Percentiles rank a stretch among this genome's conserved stretches.
Conservation (phyloP, 2,888 invertebrate species). For the Odontothrips loti region DNA sequence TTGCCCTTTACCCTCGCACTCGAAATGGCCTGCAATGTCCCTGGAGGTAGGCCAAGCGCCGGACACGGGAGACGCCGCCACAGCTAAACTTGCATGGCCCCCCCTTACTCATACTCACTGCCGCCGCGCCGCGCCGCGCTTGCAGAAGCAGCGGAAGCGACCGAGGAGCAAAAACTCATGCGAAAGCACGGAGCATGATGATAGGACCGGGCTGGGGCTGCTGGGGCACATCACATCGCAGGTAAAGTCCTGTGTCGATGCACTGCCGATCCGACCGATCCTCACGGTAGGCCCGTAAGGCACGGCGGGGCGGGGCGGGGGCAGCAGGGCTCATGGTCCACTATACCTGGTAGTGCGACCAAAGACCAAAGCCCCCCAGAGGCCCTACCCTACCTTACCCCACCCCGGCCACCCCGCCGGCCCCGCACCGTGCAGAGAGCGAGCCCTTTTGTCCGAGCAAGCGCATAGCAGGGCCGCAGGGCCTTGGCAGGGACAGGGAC, state of each 20-base stretch:
- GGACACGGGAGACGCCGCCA: too few relatives aligned
- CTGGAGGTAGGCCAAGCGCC: too few relatives aligned
- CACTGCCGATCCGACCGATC: neutral
- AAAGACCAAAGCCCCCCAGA: neutral
- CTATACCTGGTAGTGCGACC: neutral
- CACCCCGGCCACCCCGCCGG: too few relatives aligned
- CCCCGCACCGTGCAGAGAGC: neutral
- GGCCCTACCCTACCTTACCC: neutral
- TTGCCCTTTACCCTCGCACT: too few relatives aligned
- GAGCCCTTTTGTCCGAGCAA: constrained; percentile 16
- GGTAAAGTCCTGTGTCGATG: neutral
- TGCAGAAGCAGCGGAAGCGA: too few relatives aligned
- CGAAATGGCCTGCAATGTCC: too few relatives aligned
- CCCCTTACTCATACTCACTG: too few relatives aligned
- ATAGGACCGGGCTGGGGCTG: neutral
- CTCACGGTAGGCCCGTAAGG: neutral
- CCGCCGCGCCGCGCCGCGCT: too few relatives aligned
- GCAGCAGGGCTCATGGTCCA: neutral
- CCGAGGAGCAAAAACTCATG: neutral
- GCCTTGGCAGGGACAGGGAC: too few relatives aligned
- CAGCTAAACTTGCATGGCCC: too few relatives aligned
- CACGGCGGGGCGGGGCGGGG: neutral
- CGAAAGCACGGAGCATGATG: neutral
- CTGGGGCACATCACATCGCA: neutral
- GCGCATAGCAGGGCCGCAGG: too few relatives aligned